Base-by-base conservation (phyloP, 2,797 vertebrate species). In the Lagorchestes hirsutus region DNA sequence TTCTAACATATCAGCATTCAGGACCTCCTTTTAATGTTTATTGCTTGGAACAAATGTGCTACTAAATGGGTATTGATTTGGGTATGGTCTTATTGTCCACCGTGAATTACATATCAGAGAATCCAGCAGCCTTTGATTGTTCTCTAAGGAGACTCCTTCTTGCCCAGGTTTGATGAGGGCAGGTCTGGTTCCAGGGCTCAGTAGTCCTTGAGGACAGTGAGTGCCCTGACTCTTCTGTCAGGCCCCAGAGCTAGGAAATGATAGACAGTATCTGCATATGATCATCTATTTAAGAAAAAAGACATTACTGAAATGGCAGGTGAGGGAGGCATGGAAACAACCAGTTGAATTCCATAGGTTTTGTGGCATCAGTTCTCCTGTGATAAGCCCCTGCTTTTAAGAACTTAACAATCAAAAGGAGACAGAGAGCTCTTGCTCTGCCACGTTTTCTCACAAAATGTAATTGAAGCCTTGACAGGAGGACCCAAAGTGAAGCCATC, bases 41-140 rank as follows among this genome's bases (percentile, higher is more conserved):
- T 95, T 95, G 74, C 34, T 97, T 46, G 56, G 91, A 97, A 97
- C 55, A 98, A 95, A 46, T 96, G 59, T 97, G 34, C 91, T 95
- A 94, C 67, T 94, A 97, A 97, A 54, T 90, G 90, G 96, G 93
- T 97, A 82, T 97, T 97, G 67, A 92, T 97, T 96, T 95, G 96
- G 93, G 62, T 92, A 90, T 82, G 55, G 94, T 94, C 95, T 90
- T 94, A 55, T 82, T 95, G 34, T 55, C 91, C 91, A 91, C 9
- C 96, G 52, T 40, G 90, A 96, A 97, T 90, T 91, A 94, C 94
- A 55, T 56, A 29, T 93, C 54, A 95, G 95, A 97, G 97, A 97
- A 95, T 95, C 92, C 96, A 93, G 94, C 11, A 24, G 16, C 92
- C 92, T 97, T 95, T 96, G 18, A 82, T 93, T 52, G 3, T 95